A percentile compares a stretch with the other conserved stretches of the same genome.
Conservation (phyloP, 2,888 invertebrate genomes). For the Terebella lapidaria region DNA sequence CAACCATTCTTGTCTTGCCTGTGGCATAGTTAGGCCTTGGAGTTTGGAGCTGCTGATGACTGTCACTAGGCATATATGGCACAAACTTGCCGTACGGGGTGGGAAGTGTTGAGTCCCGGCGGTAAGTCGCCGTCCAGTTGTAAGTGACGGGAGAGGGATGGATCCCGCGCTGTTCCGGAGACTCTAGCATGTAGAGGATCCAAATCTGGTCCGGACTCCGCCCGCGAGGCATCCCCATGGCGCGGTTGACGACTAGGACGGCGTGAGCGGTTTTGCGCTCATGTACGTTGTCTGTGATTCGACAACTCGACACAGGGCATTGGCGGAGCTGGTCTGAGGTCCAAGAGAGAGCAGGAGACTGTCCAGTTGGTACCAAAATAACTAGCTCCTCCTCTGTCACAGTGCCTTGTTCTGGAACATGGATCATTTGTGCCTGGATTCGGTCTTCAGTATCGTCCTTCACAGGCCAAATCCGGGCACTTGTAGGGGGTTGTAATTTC, state of each 20-base stretch:
- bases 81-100: conserved; percentile 91
- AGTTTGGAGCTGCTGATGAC: conserved; percentile 43
- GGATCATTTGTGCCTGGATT: background rate
- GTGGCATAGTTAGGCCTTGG: conserved; percentile 52
- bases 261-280: no score
- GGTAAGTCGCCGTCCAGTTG: conserved; percentile 96
- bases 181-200: conserved; percentile 90
- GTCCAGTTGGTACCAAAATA: background rate
- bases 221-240: conserved; percentile 2
- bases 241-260: conserved; percentile 11
- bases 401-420: background rate
- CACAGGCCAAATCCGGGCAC: background rate
- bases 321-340: background rate
- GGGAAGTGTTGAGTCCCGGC: conserved; percentile 90
- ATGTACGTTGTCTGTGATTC: conserved; percentile 11
- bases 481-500: no score
- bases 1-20: conserved; percentile 88
- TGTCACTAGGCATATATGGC: conserved; percentile 91
- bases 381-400: background rate
- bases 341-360: no score
- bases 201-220: conserved; percentile 56
- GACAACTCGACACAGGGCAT: conserved; percentile 17
- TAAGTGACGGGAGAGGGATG: conserved; percentile 55
- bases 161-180: conserved; percentile 79
- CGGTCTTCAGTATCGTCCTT: background rate